Evolutionary conservation across 2,113 vertebrate genomes (phyloP).

Genomic region (Leucopternis melanops): DNA sequence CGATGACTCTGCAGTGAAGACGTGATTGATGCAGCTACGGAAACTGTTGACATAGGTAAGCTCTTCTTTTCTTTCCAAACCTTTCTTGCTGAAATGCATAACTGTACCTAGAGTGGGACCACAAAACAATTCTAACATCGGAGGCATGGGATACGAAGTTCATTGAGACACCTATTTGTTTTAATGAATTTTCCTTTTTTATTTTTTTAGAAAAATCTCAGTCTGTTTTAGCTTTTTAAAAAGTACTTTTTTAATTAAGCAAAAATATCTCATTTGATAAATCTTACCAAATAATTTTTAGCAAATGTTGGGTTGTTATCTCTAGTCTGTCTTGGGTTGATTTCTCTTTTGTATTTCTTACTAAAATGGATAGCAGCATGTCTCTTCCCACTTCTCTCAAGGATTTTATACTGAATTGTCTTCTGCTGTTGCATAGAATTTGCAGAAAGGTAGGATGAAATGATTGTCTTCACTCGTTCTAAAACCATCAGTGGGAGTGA

Average conservation of each 20-base stretch:
- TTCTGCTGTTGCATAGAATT: neutral
- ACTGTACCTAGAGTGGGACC: neutral
- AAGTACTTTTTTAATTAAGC: neutral
- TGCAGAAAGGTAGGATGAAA: neutral
- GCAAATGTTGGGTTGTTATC: neutral
- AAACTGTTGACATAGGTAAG: conserved; percentile 5
- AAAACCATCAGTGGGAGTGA: neutral
- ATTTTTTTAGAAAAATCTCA: neutral
- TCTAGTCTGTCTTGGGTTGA: neutral
- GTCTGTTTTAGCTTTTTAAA: neutral
- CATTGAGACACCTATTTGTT: fast-evolving
- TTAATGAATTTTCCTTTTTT: neutral
- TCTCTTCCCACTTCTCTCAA: neutral
- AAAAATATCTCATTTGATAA: neutral
- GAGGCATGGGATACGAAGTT: neutral
- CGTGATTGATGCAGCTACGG: neutral
- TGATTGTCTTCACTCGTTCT: neutral
- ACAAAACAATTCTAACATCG: neutral
- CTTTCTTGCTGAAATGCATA: neutral
- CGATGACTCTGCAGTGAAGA: conserved; percentile 9
- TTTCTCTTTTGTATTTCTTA: conserved; percentile 10
- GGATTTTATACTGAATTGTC: neutral
- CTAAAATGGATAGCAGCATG: neutral
- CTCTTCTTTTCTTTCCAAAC: neutral
- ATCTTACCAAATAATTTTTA: neutral